phyloP scores from a whole-genome alignment of 2,797 vertebrate species.

The Molothrus aeneus region DNA sequence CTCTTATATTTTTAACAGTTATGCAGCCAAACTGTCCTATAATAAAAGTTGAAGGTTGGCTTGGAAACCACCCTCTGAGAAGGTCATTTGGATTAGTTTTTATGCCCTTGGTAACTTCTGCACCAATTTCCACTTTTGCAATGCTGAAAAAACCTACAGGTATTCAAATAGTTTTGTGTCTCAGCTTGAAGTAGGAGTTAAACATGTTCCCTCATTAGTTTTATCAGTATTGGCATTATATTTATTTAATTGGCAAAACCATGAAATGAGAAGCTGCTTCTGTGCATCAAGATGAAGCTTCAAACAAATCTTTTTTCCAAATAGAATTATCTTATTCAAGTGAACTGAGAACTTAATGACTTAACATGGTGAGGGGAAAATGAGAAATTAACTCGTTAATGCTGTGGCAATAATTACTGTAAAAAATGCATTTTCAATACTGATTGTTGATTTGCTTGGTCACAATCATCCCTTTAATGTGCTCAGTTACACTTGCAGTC shows the following conservation, averaged over 20 bases:
- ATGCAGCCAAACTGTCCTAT: neutral
- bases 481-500: neutral
- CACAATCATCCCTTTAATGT: neutral
- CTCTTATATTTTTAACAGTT: neutral
- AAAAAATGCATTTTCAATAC: neutral
- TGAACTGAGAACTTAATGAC: neutral
- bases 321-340: neutral
- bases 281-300: conserved; percentile 2
- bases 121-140: neutral
- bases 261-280: neutral
- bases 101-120: neutral
- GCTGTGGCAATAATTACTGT: neutral
- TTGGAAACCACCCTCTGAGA: neutral
- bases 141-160: rapidly evolving
- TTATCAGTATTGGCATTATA: neutral
- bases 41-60: neutral
- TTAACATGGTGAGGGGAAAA: neutral
- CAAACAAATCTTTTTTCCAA: neutral
- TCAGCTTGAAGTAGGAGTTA: neutral
- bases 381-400: neutral
- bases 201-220: neutral
- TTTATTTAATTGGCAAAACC: neutral
- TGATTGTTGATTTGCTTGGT: neutral
- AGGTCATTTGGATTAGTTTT: neutral
- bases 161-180: neutral